Percentiles rank a stretch among this genome's conserved stretches.
Evolutionary conservation across 2,797 vertebrate genomes (phyloP).

Genomic region (Urocyon cinereoargenteus): DNA sequence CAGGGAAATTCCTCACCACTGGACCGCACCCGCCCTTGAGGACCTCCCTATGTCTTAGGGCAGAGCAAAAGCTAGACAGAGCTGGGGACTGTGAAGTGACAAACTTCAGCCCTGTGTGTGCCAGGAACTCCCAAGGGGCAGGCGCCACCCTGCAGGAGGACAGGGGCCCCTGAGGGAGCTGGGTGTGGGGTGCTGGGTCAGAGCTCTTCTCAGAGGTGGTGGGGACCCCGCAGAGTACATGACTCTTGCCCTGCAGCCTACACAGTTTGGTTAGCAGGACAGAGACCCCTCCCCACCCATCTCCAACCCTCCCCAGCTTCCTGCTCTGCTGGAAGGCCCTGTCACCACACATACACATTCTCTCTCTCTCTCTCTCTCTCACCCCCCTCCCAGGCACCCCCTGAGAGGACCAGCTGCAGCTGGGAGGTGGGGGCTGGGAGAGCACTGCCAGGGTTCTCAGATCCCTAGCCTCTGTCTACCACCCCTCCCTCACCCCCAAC

Average conservation of each 20-base stretch:
- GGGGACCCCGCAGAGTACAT: background rate
- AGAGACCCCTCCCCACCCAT: slow-evolving; percentile 59
- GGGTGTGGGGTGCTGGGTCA: background rate
- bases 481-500: background rate
- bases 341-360: background rate
- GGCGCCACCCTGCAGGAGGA: background rate
- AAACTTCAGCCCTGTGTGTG: background rate
- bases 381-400: slow-evolving; percentile 19
- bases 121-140: background rate
- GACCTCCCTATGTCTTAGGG: slow-evolving; percentile 49
- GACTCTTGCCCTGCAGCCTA: background rate
- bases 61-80: slow-evolving; percentile 46
- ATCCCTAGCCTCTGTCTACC: background rate
- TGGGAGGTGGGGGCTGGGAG: background rate
- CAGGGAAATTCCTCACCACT: slow-evolving; percentile 74
- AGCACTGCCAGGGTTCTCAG: background rate
- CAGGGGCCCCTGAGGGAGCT: background rate
- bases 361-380: background rate
- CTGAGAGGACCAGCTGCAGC: background rate
- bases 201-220: background rate
- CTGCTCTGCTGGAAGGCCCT: slow-evolving; percentile 48
- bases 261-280: background rate
- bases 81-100: background rate
- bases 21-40: slow-evolving; percentile 62
- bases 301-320: slow-evolving; percentile 25